Base-by-base conservation (phyloP, 2,888 invertebrate genomes). In the Synergus gifuensis region DNA sequence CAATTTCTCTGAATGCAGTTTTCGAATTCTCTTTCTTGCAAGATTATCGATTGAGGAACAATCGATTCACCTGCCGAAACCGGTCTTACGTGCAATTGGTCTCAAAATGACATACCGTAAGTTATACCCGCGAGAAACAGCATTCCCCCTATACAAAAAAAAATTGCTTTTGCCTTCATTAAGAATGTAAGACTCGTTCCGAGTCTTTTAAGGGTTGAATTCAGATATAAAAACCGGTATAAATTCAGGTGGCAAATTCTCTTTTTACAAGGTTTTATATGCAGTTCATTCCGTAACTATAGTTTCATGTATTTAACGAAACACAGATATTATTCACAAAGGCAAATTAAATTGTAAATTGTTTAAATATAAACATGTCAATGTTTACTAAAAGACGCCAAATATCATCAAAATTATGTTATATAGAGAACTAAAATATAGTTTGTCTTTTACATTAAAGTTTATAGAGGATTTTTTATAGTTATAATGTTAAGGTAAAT, bases 1-100 rank as follows among this genome's bases (percentile, higher is more conserved):
- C 40, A 73, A 54, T 73, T 73, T 73, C 36, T 73, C 49, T 36
- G 16, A 73, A 28, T 54, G 73, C 54, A 36, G n/a, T 73, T 49
- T 7, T 36, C 36, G 28, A 69, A 54, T 54, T 54, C 36, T 73
- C 54, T 49, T 73, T 54, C 36, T 73, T 54, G 73, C 54, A 54
- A 54, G n/a, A 49, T 36, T 73, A 18, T 73, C 54, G 73, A 73
- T 73, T 73, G 73, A 36, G 49, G 49, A 54, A 73, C 73, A 73
- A 73, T 73, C 73, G 73, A 73, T 54, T 73, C 73, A 73, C 73
- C 73, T 73, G 73, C 73, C 73, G 49, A 73, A 73, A 73, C 73
- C 73, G 49, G 73, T 54, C 73, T 73, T 73, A 73, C n/a, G 22
- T 36, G 73, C 28, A 73, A 73, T 54, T 54, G 73, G 46, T 73